Base-by-base conservation (phyloP, 2,113 vertebrate genomes). In the pig (Sus scrofa) region DNA sequence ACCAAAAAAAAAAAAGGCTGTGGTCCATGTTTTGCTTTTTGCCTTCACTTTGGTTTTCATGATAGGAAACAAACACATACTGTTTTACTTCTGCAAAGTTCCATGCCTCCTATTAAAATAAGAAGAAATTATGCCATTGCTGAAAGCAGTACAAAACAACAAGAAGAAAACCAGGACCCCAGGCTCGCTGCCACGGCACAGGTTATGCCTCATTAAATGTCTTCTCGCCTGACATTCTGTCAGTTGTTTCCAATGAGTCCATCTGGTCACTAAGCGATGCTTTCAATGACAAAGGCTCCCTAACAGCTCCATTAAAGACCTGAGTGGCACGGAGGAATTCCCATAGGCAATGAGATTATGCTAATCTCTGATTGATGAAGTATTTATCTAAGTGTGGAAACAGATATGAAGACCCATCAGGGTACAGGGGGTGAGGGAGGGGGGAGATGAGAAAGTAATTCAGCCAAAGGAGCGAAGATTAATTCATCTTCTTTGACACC, bases 361-460 rank as follows among this genome's bases (percentile, higher is more conserved):
- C 89, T 91, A 78, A 94, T 96, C 95, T 86, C 94, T 95, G 97
- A 95, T 60, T 71, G 97, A 97, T 91, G 95, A 95, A 94, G 85
- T 93, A 75, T 68, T 96, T 78, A 81, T 93, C 91, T 71, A 91
- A 96, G 89, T n/a, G 74, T 50, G 12, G 58, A 86, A 78, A 78
- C 50, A 92, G 62, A 92, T 56, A 86, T 2, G 71, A 89, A 96
- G 91, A 62, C 60, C 60, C 54, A 90, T 81, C 62, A 32, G 60
- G 67, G 19, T 8, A 44, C 44, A n/a, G 3, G 6, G 24, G 11
- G 1, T 12, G 0, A 15, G 4, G 52, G 3, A n/a, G 9, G 4
- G 3, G 0, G 4, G 11, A 37, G 22, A 89, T 19, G 74, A 81
- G 86, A 89, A 81, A 90, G 88, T 73, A 75, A 94, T 90, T 78